Conservation (phyloP, 2,888 invertebrate genomes). For the Drosophila atroscutellata region DNA sequence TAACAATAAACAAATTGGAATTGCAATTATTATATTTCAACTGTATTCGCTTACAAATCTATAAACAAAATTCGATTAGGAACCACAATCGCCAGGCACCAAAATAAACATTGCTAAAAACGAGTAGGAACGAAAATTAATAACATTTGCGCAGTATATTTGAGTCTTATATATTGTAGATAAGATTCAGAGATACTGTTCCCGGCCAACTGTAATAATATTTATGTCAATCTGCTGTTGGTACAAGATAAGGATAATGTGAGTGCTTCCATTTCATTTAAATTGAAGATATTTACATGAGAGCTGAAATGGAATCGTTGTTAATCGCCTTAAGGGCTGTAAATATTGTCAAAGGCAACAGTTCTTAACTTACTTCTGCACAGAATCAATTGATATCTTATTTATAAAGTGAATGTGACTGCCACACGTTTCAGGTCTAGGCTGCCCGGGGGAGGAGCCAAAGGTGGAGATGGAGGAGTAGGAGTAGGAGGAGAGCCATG, state of each 20-base stretch:
- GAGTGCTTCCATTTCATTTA: constrained; percentile 49
- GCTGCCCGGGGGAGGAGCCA: background rate
- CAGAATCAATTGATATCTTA: constrained; percentile 78
- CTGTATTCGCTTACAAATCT: background rate
- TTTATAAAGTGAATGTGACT: constrained; percentile 69
- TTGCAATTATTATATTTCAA: background rate
- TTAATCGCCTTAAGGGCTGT: constrained; percentile 75
- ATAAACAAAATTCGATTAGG: background rate
- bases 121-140: constrained; percentile 30
- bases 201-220: constrained; percentile 52
- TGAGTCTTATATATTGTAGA: constrained; percentile 11
- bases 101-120: background rate
- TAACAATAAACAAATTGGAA: background rate
- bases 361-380: constrained; percentile 45
- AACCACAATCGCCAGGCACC: background rate
- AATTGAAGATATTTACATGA: constrained; percentile 49
- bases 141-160: constrained; percentile 14
- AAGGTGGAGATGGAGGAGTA: background rate
- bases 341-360: constrained; percentile 62
- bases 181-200: constrained; percentile 24
- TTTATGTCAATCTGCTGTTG: constrained; percentile 51
- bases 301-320: constrained; percentile 57
- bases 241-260: constrained; percentile 13
- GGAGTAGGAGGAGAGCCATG: constrained; percentile 6
- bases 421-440: constrained; percentile 21